Base-by-base conservation (phyloP, 2,888 invertebrate species). In the Coenonympha glycerion region DNA sequence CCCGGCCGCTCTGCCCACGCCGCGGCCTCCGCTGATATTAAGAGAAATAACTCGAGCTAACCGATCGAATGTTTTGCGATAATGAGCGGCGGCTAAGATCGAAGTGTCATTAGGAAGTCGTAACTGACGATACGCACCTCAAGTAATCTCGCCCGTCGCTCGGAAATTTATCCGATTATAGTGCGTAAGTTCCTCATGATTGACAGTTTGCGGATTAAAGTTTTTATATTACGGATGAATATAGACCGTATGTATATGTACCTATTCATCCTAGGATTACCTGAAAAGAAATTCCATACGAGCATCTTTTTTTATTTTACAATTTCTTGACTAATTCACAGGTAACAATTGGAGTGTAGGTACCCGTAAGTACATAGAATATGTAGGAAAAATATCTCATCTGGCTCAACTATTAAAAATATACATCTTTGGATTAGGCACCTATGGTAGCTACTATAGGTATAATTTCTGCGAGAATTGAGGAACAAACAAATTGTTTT, bases 51-150 rank as follows among this genome's bases (percentile, higher is more conserved):
- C 83, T 83, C 68, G 68, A 69, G 65, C 66, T 71, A 73, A 74
- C 72, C 78, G 83, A 86, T 86, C 83, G 83, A 79, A 80, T 84
- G 80, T 80, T 79, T 78, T 69, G 73, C 79, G 82, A 82, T 86
- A 87, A 86, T 86, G 87, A 83, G 79, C 73, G 76, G 71, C 74
- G 75, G 73, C 66, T 72, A 72, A 75, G 80, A 81, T 83, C 85
- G 84, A 80, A 81, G 85, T 83, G 85, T 84, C 84, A 85, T 87
- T 86, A 87, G 87, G 87, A 87, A 86, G 85, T 82, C 81, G 79
- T 82, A 81, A 78, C 76, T 67, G 75, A 57, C 75, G 73, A 75
- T 77, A 81, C 75, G 79, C 74, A 78, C 81, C 79, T 75, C 73
- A 68, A 81, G 82, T 79, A 78, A 80, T 79, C 77, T 76, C 75